Conservation (phyloP, 2,888 invertebrate genomes). For the Dinocampus coccinellae region DNA sequence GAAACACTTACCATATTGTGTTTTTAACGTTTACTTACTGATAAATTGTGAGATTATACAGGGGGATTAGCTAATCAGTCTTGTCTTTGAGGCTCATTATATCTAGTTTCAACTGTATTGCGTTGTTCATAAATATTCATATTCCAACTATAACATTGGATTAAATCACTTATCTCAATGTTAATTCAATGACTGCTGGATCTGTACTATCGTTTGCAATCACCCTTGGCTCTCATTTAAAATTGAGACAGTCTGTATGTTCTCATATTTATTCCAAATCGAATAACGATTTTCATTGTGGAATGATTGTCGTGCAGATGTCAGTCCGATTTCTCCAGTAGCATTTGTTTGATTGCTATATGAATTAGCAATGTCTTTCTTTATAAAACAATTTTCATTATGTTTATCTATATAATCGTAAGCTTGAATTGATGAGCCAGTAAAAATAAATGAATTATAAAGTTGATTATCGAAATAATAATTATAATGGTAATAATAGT, state of each 20-base stretch:
- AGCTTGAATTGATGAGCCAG: background rate
- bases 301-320: constrained; percentile 6
- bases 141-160: constrained; percentile 36
- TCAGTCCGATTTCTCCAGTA: constrained; percentile 5
- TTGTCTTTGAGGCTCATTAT: constrained; percentile 69
- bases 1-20: constrained; percentile 65
- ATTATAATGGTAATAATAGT: too few relatives aligned
- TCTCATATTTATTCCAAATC: constrained; percentile 58
- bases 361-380: background rate
- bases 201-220: constrained; percentile 34
- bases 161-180: constrained; percentile 34
- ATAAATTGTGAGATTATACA: constrained; percentile 65
- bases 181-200: constrained; percentile 22
- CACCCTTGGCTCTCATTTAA: constrained; percentile 64
- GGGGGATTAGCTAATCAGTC: constrained; percentile 69
- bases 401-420: background rate
- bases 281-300: background rate
- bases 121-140: constrained; percentile 56
- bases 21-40: constrained; percentile 61
- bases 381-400: background rate
- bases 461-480: background rate
- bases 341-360: background rate
- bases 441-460: background rate
- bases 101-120: constrained; percentile 64
- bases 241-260: constrained; percentile 65